Conservation (phyloP, 2,888 invertebrate genomes). For the Philereme transversata region DNA sequence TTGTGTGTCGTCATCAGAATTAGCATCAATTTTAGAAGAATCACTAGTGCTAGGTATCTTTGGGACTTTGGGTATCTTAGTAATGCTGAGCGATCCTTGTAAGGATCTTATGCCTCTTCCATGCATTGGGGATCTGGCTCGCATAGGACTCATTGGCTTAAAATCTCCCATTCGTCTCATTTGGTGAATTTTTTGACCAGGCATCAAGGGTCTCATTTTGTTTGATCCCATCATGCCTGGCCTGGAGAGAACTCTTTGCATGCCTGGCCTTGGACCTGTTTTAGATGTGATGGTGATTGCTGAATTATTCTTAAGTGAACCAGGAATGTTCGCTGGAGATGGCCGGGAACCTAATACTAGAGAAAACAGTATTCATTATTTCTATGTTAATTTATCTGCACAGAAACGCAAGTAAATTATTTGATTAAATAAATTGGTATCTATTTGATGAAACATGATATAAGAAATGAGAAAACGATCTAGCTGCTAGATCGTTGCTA, state of each 20-base stretch:
- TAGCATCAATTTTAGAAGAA: conserved; percentile 53
- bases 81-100: conserved; percentile 75
- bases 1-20: conserved; percentile 72
- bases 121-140: conserved; percentile 61
- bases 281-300: conserved; percentile 85
- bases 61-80: conserved; percentile 65
- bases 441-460: no score
- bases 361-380: conserved; percentile 33
- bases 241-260: conserved; percentile 65
- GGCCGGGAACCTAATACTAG: conserved; percentile 73
- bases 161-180: conserved; percentile 69
- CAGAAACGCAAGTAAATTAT: no score
- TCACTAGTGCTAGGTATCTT: conserved; percentile 55
- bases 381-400: no score
- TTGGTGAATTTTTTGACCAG: conserved; percentile 74
- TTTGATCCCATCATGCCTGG: conserved; percentile 65
- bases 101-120: conserved; percentile 66
- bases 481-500: no score
- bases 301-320: conserved; percentile 84
- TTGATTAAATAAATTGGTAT: no score
- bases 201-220: conserved; percentile 66
- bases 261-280: conserved; percentile 64
- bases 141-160: conserved; percentile 61
- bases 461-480: no score
- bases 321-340: conserved; percentile 67